Base-by-base conservation (phyloP, 2,888 invertebrate genomes). In the Parasteatoda lunata region DNA sequence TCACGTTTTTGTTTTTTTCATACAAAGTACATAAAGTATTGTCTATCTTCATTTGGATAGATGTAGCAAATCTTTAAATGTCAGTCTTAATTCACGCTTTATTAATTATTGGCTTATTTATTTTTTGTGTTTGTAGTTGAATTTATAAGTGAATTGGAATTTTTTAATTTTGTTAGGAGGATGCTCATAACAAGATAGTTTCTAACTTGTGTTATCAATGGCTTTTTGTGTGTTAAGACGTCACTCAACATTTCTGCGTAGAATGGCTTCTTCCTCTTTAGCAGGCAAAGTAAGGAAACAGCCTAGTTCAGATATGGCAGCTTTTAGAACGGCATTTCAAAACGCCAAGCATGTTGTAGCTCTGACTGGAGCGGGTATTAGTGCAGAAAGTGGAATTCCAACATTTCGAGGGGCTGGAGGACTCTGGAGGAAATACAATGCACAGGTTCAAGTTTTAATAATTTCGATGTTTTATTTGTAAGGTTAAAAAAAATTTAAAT, bases 351-450 rank as follows among this genome's bases (percentile, higher is more conserved):
- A 94, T 90, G 92, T 96, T 76, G 94, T 95, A 52, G 93, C 96
- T 73, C 91, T 96, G 68, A 95, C 95, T 69, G 95, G 95, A n/a
- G 96, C 96, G 73, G 96, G 96, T 81, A 94, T 96, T 65, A 96
- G 96, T 90, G 96, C 96, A 0, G 96, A 96, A 92, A 96, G 96
- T 89, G 97, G 97, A 73, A 95, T 97, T 89, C 97, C 97, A 8
- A 96, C 97, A 5, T 97, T 97, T 92, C 93, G 97, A 89, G 96
- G 97, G 13, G 93, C 95, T 30, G 96, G 96, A 15, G 96, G 96
- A 0, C 94, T 94, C 87, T 97, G 97, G 97, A 94, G 96, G 90
- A 95, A 94, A 90, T 95, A 95, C 91, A 93, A 94, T 89, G 94
- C 96, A 0, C 93, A 94, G 66, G 92, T 92, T 84, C 64, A 30